Evolutionary conservation across 2,888 invertebrate species (phyloP).

Genomic region (Caenorhabditis zanzibari): DNA sequence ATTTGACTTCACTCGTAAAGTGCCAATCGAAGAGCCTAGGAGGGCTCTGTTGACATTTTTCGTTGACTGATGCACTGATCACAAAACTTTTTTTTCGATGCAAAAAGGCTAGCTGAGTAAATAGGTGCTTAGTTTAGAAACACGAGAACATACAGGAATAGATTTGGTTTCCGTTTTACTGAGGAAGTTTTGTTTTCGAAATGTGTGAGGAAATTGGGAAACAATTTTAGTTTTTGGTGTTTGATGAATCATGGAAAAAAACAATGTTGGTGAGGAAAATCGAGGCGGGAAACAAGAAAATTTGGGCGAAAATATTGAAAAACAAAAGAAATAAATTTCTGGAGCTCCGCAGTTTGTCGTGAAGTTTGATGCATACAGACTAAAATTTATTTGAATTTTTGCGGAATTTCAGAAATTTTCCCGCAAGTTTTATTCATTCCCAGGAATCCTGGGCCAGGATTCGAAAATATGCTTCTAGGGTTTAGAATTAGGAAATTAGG

Average conservation of each 20-base stretch:
- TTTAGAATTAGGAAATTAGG: too few species aligned
- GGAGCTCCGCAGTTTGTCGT: slow-evolving; percentile 5
- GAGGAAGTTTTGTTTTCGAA: not conserved
- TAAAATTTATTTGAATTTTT: not conserved
- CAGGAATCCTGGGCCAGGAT: not conserved
- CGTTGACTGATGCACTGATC: slow-evolving; percentile 32
- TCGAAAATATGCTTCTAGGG: not conserved
- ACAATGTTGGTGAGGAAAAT: not conserved
- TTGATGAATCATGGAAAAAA: not conserved
- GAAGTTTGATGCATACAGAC: not conserved
- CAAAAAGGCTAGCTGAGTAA: slow-evolving; percentile 29
- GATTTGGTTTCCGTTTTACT: not conserved
- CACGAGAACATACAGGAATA: slow-evolving; percentile 27
- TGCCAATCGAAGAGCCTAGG: slow-evolving; percentile 46
- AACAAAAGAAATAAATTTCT: too few species aligned
- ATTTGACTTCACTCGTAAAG: slow-evolving; percentile 43
- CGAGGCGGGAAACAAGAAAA: not conserved
- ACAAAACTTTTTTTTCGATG: slow-evolving; percentile 38
- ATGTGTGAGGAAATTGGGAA: too few species aligned
- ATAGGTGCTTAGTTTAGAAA: slow-evolving; percentile 28
- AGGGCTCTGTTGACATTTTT: slow-evolving; percentile 38
- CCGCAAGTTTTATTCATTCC: not conserved
- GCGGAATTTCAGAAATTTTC: not conserved
- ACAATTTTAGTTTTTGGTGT: not conserved
- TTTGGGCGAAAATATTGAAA: not conserved